Conservation (phyloP, 2,113 vertebrate genomes). For the Gorsachius goisagi region DNA sequence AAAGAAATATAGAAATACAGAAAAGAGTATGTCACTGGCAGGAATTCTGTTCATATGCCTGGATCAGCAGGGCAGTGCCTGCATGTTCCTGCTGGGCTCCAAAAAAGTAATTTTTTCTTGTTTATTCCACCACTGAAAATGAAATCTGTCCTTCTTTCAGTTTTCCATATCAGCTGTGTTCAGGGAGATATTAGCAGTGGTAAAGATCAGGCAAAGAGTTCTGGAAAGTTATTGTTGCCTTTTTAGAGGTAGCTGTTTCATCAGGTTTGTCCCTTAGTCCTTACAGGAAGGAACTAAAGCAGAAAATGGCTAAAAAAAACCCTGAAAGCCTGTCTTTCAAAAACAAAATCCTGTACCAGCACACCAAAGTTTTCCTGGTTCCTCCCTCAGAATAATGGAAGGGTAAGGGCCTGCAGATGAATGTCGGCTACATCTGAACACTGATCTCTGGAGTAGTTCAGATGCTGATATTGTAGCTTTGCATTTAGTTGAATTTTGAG, state of each 20-base stretch:
- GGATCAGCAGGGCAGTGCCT: background rate
- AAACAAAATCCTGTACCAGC: background rate
- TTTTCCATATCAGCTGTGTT: background rate
- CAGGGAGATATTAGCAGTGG: background rate
- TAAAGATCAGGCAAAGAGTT: background rate
- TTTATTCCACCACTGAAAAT: background rate
- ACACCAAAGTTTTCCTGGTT: background rate
- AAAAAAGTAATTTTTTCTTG: background rate
- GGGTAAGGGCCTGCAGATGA: background rate
- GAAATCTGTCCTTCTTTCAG: background rate
- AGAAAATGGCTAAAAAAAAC: background rate
- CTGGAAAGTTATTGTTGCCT: background rate
- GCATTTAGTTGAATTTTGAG: background rate
- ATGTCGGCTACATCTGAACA: accelerated
- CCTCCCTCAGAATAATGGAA: background rate
- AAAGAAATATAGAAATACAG: background rate
- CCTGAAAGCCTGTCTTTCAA: background rate
- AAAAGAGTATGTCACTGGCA: background rate
- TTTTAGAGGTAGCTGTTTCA: background rate
- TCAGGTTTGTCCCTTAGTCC: background rate
- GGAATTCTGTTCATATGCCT: background rate
- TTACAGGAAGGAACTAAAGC: background rate
- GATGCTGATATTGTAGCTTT: background rate
- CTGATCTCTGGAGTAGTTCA: background rate
- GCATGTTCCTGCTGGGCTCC: background rate